phyloP scores from a whole-genome alignment of 2,113 vertebrate genomes.

The Labeo catla region DNA sequence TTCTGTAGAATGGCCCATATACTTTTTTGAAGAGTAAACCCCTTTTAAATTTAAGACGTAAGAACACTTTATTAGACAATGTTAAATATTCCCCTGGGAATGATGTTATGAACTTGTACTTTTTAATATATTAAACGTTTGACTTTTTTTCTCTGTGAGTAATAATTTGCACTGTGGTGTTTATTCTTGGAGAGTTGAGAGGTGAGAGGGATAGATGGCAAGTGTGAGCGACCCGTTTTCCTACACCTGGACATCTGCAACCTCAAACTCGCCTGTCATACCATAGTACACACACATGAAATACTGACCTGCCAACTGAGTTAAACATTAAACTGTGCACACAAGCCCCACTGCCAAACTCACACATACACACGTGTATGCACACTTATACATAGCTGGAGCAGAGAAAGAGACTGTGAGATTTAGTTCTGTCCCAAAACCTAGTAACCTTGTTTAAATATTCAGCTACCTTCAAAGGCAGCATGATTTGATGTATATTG shows the following conservation, averaged over 20 bases:
- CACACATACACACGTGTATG: neutral
- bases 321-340: constrained; percentile 69
- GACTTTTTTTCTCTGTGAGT: neutral
- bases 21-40: neutral
- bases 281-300: constrained; percentile 55
- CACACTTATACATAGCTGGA: neutral
- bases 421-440: neutral
- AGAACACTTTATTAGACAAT: neutral
- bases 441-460: neutral
- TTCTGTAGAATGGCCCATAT: too few species aligned
- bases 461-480: neutral
- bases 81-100: neutral
- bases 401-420: neutral
- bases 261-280: constrained; percentile 67
- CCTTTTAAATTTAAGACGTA: neutral
- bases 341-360: neutral
- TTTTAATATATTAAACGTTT: neutral
- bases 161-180: constrained; percentile 37
- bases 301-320: constrained; percentile 53
- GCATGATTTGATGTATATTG: too few species aligned
- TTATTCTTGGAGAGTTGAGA: constrained; percentile 12
- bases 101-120: neutral
- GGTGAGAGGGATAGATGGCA: constrained; percentile 36
- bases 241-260: constrained; percentile 63
- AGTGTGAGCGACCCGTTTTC: neutral